Conservation (phyloP, 92 coral and sea anemone genomes). For the Metridium senile region DNA sequence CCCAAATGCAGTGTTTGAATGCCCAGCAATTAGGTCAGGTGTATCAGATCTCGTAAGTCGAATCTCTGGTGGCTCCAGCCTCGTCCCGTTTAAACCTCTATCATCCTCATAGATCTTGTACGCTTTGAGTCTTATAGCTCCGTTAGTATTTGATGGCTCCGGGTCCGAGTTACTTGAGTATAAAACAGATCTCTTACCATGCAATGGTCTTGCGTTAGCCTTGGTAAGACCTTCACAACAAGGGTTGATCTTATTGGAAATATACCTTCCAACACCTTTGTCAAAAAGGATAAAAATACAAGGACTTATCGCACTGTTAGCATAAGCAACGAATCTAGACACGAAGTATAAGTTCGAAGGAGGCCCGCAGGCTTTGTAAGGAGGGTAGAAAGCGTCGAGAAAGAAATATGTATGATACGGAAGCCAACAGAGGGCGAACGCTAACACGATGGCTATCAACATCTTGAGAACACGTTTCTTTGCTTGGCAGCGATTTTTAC, state of each 20-base stretch:
- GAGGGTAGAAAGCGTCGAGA: conserved; percentile 24
- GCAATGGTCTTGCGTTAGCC: too few species aligned
- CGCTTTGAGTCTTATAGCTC: not conserved
- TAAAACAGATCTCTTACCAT: conserved; percentile 11
- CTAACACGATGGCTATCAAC: conserved; percentile 59
- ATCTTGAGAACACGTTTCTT: conserved; percentile 56
- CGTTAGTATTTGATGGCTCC: conserved; percentile 1
- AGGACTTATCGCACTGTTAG: conserved; percentile 71
- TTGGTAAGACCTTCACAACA: conserved; percentile 26
- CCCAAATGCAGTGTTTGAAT: not conserved
- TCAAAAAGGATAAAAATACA: conserved; percentile 61
- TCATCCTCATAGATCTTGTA: not conserved
- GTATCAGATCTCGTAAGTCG: not conserved
- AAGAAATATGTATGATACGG: conserved; percentile 60
- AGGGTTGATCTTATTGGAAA: conserved; percentile 21
- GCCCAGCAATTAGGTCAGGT: conserved; percentile 24
- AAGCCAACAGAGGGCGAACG: conserved; percentile 65
- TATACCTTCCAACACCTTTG: conserved; percentile 27
- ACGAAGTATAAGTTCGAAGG: conserved; percentile 32
- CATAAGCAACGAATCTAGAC: conserved; percentile 35
- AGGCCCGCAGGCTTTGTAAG: conserved; percentile 27
- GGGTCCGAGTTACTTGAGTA: conserved; percentile 30
- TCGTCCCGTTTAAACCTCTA: not conserved
- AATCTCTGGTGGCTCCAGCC: not conserved
- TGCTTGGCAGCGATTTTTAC: conserved; percentile 39